Conservation (phyloP, 2,113 vertebrate genomes). For the Isurus oxyrinchus region DNA sequence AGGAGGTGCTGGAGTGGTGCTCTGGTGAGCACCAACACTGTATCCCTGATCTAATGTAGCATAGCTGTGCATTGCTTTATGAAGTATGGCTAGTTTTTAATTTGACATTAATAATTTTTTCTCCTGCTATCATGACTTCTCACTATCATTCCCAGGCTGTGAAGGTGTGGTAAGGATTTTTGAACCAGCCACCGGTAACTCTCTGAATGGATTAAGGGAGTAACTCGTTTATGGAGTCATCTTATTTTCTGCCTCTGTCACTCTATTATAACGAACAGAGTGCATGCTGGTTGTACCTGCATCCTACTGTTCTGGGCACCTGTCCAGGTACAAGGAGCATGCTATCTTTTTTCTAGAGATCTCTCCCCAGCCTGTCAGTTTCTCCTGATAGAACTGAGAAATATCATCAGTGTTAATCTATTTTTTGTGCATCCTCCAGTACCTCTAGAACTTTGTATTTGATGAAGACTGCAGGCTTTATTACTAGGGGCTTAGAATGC, state of each 20-base stretch:
- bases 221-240: not conserved
- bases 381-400: not conserved
- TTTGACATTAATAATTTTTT: not conserved
- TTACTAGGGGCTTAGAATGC: too few relatives aligned
- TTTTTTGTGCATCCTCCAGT: not conserved
- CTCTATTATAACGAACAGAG: not conserved
- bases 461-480: not conserved
- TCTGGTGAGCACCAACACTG: too few relatives aligned
- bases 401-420: not conserved
- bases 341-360: too few relatives aligned
- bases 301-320: not conserved
- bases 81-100: not conserved
- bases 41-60: not conserved
- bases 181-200: not conserved
- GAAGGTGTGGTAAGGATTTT: not conserved
- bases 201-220: not conserved
- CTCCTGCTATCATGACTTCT: not conserved
- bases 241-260: not conserved
- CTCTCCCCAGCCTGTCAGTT: not conserved
- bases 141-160: not conserved
- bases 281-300: not conserved
- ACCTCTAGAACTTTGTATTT: not conserved
- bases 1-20: too few relatives aligned
- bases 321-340: not conserved
- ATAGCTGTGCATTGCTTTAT: not conserved